A percentile compares a stretch with the other conserved stretches of the same genome.
Conservation (phyloP, 2,797 vertebrate genomes). For the Momotus momota region DNA sequence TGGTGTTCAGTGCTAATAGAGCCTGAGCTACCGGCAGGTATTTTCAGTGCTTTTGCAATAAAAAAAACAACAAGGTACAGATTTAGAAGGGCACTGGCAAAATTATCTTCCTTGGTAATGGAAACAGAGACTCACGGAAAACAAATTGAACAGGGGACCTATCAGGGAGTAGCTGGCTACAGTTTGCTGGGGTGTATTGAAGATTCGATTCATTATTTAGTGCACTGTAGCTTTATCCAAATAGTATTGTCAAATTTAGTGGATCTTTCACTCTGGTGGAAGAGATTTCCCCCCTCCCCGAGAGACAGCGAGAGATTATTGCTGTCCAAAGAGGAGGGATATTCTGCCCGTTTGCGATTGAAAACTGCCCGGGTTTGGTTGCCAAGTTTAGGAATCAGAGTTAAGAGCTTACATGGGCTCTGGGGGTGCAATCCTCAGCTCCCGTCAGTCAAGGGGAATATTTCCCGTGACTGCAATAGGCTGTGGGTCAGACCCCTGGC, state of each 20-base stretch:
- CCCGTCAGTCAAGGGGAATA: not conserved
- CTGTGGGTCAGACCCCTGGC: conserved; percentile 22
- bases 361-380: not conserved
- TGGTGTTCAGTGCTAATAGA: not conserved
- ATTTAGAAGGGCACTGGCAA: not conserved
- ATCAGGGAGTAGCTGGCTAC: not conserved
- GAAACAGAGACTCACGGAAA: not conserved
- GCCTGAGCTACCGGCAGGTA: rapidly evolving
- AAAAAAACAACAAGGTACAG: not conserved
- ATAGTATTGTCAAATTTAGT: not conserved
- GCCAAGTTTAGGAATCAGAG: conserved; percentile 68
- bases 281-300: not conserved
- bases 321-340: conserved; percentile 38
- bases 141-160: not conserved
- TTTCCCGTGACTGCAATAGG: not conserved
- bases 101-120: not conserved
- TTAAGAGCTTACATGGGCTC: conserved; percentile 37
- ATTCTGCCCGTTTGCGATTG: not conserved
- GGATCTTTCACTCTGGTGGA: conserved; percentile 18
- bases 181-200: not conserved
- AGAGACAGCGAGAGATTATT: conserved; percentile 40
- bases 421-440: conserved; percentile 29
- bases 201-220: conserved; percentile 42
- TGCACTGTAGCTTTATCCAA: not conserved
- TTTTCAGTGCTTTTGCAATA: not conserved